A percentile compares a stretch with the other conserved stretches of the same genome.
Evolutionary conservation across 2,113 vertebrate genomes (phyloP).

Genomic region (Sebastes fasciatus): DNA sequence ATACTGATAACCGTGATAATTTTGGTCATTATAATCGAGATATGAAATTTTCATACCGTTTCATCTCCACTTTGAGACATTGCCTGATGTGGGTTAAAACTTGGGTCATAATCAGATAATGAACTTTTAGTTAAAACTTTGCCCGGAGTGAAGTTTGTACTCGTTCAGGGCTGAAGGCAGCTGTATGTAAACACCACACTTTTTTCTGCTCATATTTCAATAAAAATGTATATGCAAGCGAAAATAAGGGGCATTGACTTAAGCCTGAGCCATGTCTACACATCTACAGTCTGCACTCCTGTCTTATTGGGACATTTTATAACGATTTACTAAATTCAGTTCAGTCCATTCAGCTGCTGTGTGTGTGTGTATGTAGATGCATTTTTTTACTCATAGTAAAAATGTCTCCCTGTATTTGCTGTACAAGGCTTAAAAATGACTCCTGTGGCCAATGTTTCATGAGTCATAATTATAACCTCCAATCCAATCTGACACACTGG

Average conservation of each 20-base stretch:
- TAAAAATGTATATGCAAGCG: neutral
- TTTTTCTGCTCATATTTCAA: neutral
- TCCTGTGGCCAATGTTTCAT: constrained; percentile 35
- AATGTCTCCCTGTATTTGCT: constrained; percentile 4
- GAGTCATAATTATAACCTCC: constrained; percentile 56
- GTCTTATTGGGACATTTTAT: neutral
- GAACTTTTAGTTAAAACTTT: neutral
- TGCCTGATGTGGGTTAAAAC: no score
- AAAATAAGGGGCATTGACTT: neutral
- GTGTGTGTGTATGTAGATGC: neutral
- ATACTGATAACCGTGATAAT: no score
- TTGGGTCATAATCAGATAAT: neutral
- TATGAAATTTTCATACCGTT: no score
- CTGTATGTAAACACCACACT: neutral
- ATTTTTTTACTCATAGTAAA: neutral
- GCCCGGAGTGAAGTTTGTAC: neutral
- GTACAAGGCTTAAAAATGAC: constrained; percentile 1
- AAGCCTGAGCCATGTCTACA: neutral
- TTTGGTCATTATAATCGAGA: no score
- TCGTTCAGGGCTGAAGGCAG: neutral
- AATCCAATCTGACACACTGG: constrained; percentile 32
- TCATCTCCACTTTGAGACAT: no score
- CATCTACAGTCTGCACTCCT: neutral
- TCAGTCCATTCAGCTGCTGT: neutral
- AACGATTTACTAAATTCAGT: neutral